phyloP scores from a whole-genome alignment of 2,113 vertebrate genomes.

The Tachuris rubrigastra region DNA sequence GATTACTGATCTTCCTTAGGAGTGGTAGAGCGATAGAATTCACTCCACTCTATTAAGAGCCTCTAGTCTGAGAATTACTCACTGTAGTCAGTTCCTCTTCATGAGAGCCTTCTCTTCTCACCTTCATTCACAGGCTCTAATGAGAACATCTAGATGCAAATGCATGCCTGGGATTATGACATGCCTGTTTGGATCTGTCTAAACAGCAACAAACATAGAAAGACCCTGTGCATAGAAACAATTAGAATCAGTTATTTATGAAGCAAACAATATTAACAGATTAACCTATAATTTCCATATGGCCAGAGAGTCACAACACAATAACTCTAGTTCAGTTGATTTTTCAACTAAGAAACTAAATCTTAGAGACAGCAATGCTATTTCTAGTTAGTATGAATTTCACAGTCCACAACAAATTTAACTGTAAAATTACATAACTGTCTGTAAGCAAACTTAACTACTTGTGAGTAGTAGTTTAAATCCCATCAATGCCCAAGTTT shows the following conservation, averaged over 20 bases:
- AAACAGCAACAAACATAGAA: neutral
- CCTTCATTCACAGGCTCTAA: neutral
- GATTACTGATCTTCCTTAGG: neutral
- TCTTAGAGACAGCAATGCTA: neutral
- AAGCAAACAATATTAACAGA: neutral
- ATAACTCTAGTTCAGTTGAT: neutral
- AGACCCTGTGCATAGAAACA: neutral
- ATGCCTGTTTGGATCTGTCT: neutral
- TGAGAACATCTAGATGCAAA: neutral
- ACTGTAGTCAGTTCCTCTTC: neutral
- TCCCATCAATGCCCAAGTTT: neutral
- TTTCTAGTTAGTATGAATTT: neutral
- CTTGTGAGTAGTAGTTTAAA: neutral
- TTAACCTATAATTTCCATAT: neutral
- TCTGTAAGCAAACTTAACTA: neutral
- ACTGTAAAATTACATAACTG: neutral
- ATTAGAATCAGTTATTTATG: neutral
- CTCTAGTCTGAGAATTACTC: neutral
- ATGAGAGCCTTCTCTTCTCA: neutral
- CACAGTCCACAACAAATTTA: neutral
- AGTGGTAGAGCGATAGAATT: neutral
- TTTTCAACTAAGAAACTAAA: neutral
- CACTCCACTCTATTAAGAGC: neutral
- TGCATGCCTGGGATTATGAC: neutral
- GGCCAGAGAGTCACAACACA: neutral